Conservation (phyloP, 2,797 vertebrate genomes). For the Parauchenoglanis punctatus region DNA sequence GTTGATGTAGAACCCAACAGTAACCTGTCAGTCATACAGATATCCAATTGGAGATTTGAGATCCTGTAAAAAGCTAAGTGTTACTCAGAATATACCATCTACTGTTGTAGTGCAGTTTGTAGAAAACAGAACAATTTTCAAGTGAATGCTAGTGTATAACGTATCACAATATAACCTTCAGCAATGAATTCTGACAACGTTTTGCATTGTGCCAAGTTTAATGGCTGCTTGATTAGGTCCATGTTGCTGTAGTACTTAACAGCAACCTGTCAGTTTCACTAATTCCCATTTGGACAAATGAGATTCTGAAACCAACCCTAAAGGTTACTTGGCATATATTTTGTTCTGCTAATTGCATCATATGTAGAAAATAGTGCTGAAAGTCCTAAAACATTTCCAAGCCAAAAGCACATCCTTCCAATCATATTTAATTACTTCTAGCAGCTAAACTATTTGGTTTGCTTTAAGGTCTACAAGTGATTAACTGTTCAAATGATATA, state of each 20-base stretch:
- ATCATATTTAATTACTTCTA: slow-evolving; percentile 19
- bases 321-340: background rate
- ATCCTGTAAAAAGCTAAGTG: background rate
- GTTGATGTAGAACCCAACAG: slow-evolving; percentile 15
- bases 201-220: background rate
- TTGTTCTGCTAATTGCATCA: background rate
- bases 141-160: background rate
- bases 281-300: background rate
- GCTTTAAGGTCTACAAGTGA: slow-evolving; percentile 18
- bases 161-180: background rate
- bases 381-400: background rate
- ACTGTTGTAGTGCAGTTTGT: background rate
- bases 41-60: background rate
- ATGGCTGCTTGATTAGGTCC: background rate
- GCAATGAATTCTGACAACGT: background rate
- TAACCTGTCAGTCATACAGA: background rate
- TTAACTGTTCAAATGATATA: slow-evolving; percentile 24
- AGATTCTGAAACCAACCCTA: background rate
- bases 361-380: background rate
- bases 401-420: background rate
- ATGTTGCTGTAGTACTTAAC: background rate
- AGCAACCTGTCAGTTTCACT: background rate
- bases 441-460: background rate
- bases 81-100: background rate
- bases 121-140: background rate